Percentiles rank a stretch among this genome's conserved stretches.
Evolutionary conservation across 2,888 invertebrate genomes (phyloP).

Genomic region (Drosophila hawaiiensis): DNA sequence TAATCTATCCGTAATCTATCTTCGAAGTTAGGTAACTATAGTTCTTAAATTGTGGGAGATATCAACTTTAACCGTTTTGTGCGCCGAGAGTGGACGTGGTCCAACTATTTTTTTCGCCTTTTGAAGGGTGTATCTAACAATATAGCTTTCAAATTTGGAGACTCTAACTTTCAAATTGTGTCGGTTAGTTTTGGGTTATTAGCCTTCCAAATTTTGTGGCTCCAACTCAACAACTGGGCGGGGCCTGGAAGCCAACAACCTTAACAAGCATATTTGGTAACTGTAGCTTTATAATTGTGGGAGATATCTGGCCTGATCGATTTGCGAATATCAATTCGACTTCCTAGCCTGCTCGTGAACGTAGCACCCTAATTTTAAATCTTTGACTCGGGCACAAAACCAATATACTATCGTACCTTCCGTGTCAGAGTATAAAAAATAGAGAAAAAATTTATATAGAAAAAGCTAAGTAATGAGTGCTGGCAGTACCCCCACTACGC

Average conservation of each 20-base stretch:
- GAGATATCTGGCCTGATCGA: not conserved
- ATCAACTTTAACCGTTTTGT: not conserved
- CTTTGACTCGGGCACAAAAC: not conserved
- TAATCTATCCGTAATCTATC: not conserved
- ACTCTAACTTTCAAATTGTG: not conserved
- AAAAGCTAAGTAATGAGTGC: conserved; percentile 62
- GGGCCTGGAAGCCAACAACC: not conserved
- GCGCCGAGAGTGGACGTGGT: not conserved
- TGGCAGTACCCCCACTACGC: conserved; percentile 40
- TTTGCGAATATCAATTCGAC: not conserved
- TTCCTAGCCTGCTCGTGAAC: not conserved
- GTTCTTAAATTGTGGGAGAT: not conserved
- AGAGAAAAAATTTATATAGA: conserved; percentile 16
- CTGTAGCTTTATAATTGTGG: not conserved
- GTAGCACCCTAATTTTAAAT: not conserved
- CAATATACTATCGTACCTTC: not conserved
- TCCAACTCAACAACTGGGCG: not conserved
- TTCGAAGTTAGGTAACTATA: not conserved
- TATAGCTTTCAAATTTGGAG: not conserved
- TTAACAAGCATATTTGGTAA: not conserved
- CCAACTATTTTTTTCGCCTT: not conserved
- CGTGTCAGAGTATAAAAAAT: not conserved
- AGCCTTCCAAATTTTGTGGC: not conserved
- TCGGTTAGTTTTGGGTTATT: not conserved
- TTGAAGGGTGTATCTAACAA: not conserved